Evolutionary conservation across 2,113 vertebrate species (phyloP).

Genomic region (Hydrochoerus hydrochaeris): DNA sequence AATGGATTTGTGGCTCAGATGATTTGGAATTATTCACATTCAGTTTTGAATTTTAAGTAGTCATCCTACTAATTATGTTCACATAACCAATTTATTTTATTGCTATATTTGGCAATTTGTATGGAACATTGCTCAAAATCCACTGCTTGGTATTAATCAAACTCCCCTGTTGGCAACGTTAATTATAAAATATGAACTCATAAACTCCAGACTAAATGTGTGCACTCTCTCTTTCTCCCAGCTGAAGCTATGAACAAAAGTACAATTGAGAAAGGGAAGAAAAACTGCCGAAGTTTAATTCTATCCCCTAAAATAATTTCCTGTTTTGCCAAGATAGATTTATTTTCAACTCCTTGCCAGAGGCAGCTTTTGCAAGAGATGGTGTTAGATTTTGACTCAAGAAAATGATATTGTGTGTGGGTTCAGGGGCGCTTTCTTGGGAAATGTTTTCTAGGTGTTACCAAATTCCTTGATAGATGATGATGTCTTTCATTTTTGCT

Average conservation of each 20-base stretch:
- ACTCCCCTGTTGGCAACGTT: conserved; percentile 88
- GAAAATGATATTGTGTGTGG: neutral
- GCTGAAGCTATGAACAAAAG: conserved; percentile 71
- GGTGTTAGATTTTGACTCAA: neutral
- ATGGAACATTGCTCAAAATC: conserved; percentile 88
- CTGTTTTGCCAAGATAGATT: conserved; percentile 40
- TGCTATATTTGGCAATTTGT: conserved; percentile 87
- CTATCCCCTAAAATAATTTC: conserved; percentile 69
- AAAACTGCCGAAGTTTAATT: conserved; percentile 59
- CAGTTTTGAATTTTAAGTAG: conserved; percentile 81
- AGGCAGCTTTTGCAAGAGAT: neutral
- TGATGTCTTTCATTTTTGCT: neutral
- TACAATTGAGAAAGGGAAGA: conserved; percentile 61
- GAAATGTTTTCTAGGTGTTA: neutral
- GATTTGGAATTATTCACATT: conserved; percentile 75
- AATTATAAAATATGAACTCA: conserved; percentile 89
- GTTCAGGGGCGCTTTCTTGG: neutral
- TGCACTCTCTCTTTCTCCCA: conserved; percentile 58
- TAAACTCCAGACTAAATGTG: conserved; percentile 79
- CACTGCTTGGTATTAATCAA: conserved; percentile 88
- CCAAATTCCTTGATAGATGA: conserved; percentile 35
- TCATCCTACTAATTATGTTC: conserved; percentile 83
- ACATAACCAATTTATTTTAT: conserved; percentile 87
- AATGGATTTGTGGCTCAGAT: conserved; percentile 78
- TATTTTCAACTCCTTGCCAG: conserved; percentile 29